These are phyloP conservation scores for Drosophila elegans DNA, from an alignment of 1,140 invertebrate genomes.

Conservation along the genomic window DNA sequence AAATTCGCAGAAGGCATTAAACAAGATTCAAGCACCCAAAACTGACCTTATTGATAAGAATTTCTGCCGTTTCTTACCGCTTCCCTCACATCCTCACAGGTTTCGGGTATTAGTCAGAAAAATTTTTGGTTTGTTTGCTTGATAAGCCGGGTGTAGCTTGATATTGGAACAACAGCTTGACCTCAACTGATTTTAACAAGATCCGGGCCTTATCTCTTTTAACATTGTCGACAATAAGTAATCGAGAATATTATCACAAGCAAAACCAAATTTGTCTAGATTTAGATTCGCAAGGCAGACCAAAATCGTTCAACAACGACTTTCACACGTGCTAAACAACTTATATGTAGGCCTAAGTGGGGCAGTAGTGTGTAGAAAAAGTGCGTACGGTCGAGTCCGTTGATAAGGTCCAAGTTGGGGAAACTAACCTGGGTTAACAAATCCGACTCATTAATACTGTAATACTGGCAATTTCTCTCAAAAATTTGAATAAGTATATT, in stretches of 20 bases:
- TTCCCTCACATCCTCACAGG: constrained; percentile 2
- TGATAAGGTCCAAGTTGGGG: constrained; percentile 39
- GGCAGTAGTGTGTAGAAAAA: constrained; percentile 63
- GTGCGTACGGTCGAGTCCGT: constrained; percentile 54
- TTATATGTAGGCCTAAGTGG: constrained; percentile 27
- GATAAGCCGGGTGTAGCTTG: constrained; percentile 46
- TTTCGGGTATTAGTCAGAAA: constrained; percentile 63
- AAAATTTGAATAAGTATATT: neutral
- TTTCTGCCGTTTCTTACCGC: constrained; percentile 14
- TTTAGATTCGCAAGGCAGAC: neutral
- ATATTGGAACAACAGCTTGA: constrained; percentile 38
- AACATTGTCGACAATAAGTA: constrained; percentile 9
- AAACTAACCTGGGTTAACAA: constrained; percentile 68
- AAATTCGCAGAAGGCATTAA: constrained; percentile 71
- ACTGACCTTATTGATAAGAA: constrained; percentile 46
- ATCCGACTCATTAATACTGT: neutral
- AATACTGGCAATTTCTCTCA: no score
- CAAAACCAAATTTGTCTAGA: constrained; percentile 3
- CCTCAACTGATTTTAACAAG: constrained; percentile 43
- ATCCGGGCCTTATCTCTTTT: constrained; percentile 55
- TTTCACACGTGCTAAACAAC: constrained; percentile 28
- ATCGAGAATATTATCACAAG: constrained; percentile 11
- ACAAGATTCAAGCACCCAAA: constrained; percentile 36
- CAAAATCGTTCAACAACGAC: constrained; percentile 2
- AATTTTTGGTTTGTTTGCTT: constrained; percentile 30